These are phyloP conservation scores for Mirza zaza DNA, from an alignment of 2,113 vertebrate genomes.

Conservation along the genomic window DNA sequence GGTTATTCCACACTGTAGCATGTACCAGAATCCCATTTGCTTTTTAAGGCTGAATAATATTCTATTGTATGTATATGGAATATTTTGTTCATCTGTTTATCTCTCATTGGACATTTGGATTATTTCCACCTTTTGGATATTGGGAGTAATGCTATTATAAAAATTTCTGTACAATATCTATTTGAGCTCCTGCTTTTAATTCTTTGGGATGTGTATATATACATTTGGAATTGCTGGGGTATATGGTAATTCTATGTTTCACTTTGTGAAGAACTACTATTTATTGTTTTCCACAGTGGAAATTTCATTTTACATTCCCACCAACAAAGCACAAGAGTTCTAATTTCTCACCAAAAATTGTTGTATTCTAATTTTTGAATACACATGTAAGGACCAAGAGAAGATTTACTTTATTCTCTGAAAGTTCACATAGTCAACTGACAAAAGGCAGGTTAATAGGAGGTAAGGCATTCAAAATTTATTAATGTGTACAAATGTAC, in stretches of 20 bases:
- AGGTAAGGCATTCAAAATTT: background rate
- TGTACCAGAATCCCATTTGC: background rate
- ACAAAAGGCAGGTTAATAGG: background rate
- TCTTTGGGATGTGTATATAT: too few relatives aligned
- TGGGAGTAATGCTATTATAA: too few relatives aligned
- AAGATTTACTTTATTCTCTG: background rate
- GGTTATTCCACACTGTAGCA: background rate
- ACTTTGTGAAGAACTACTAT: too few relatives aligned
- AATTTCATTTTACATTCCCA: background rate
- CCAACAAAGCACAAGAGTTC: background rate
- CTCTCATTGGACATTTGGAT: too few relatives aligned
- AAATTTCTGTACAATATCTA: too few relatives aligned
- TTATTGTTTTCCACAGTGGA: too few relatives aligned
- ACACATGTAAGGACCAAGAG: background rate
- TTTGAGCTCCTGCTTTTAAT: too few relatives aligned
- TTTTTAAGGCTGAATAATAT: background rate
- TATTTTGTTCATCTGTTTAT: too few relatives aligned
- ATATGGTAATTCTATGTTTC: too few relatives aligned
- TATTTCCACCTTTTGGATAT: too few relatives aligned
- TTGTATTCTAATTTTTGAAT: background rate
- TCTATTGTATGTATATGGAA: too few relatives aligned
- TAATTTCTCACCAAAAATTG: background rate
- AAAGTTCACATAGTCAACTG: background rate
- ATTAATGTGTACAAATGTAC: background rate
- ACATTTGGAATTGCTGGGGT: too few relatives aligned